Percentiles rank a stretch among this genome's conserved stretches.
Conservation (phyloP, 2,113 vertebrate species). For the Laticauda laticaudata region DNA sequence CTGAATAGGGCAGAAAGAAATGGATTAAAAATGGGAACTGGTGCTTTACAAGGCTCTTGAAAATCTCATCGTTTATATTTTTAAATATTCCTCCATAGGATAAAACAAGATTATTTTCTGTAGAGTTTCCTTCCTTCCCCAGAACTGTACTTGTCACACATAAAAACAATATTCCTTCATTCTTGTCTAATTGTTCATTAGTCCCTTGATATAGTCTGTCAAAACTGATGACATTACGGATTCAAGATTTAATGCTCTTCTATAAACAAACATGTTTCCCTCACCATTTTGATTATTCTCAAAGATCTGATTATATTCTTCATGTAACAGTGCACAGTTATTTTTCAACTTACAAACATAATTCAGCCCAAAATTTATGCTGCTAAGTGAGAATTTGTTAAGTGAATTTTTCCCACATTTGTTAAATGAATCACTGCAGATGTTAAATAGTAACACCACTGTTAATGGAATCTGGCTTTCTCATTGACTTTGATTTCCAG, state of each 20-base stretch:
- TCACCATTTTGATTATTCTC: background rate
- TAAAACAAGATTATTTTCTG: background rate
- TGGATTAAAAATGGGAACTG: background rate
- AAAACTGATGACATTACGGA: background rate
- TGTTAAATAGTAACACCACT: too few species aligned
- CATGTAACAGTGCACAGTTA: background rate
- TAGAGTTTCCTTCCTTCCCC: background rate
- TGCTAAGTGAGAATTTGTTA: too few species aligned
- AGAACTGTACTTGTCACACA: background rate
- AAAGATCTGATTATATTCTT: background rate
- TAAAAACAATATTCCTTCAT: background rate
- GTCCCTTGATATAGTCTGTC: background rate
- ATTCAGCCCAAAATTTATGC: too few species aligned
- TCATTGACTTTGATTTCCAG: too few species aligned
- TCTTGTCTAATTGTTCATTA: background rate
- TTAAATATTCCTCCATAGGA: background rate
- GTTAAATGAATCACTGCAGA: too few species aligned
- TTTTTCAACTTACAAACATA: too few species aligned
- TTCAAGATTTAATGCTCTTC: background rate
- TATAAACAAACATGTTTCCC: background rate
- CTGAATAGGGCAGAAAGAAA: background rate
- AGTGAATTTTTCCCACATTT: too few species aligned
- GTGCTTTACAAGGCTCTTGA: background rate
- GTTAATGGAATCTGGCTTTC: too few species aligned
- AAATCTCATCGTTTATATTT: background rate